Percentiles rank a stretch among this genome's conserved stretches.
Conservation (phyloP, 2,797 vertebrate species). For the Tokudaia tokunoshimensis region DNA sequence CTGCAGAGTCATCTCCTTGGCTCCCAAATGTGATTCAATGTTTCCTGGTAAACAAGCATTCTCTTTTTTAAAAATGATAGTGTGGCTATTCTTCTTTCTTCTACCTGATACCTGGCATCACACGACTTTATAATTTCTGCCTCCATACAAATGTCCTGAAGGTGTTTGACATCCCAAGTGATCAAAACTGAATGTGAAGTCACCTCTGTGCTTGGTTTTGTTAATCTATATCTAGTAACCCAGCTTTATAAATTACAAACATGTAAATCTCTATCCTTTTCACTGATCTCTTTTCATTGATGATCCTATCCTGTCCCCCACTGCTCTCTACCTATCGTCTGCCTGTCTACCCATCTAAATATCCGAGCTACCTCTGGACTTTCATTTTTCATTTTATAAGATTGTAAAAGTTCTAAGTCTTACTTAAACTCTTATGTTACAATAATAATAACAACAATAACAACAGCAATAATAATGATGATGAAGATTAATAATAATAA, state of each 20-base stretch:
- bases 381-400: not conserved
- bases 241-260: constrained; percentile 14
- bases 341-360: not conserved
- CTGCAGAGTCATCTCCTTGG: not conserved
- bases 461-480: not conserved
- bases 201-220: not conserved
- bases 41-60: not conserved
- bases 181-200: not conserved
- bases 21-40: not conserved
- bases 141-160: not conserved
- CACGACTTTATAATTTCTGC: not conserved
- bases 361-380: not conserved
- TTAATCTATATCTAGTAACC: not conserved
- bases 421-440: not conserved
- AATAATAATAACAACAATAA: not conserved
- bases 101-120: not conserved
- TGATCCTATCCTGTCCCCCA: not conserved
- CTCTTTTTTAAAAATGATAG: not conserved
- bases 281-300: not conserved
- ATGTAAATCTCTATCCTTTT: not conserved
- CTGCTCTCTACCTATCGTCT: not conserved
- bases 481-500: too few relatives aligned
- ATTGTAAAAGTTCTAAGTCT: constrained; percentile 1
- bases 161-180: not conserved
- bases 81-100: not conserved